A percentile compares a stretch with the other conserved stretches of the same genome.
Evolutionary conservation across 92 coral and sea anemone species (phyloP).

Genomic region (Meandrina meandrites): DNA sequence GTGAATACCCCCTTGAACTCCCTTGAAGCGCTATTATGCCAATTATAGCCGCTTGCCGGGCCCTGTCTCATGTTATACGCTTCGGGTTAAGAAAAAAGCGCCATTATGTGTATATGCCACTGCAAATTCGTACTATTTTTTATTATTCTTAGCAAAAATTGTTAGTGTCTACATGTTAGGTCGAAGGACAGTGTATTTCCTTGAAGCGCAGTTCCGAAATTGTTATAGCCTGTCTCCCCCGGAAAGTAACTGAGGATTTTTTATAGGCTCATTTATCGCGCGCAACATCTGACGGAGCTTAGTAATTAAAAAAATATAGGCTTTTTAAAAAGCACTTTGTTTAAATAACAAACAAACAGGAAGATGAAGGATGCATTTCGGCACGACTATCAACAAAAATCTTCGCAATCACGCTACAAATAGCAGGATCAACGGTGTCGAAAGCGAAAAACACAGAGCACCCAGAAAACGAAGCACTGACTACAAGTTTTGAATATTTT

Average conservation of each 20-base stretch:
- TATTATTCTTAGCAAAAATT: neutral
- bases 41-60: no score
- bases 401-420: neutral
- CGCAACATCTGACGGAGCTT: neutral
- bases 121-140: no score
- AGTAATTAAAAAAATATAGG: neutral
- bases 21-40: no score
- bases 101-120: no score
- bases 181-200: neutral
- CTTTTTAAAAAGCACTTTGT: neutral
- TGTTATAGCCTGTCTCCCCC: neutral
- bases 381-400: neutral
- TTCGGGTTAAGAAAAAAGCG: neutral
- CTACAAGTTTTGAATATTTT: no score
- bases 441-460: neutral
- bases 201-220: neutral
- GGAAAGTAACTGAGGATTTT: neutral
- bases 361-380: neutral
- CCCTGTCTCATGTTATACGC: neutral
- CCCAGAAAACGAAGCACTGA: neutral
- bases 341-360: neutral
- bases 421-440: neutral
- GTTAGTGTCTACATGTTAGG: neutral
- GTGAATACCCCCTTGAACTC: neutral
- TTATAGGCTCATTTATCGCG: neutral